These are phyloP conservation scores for Synaphobranchus kaupii DNA, from an alignment of 2,797 vertebrate species.

Conservation along the genomic window DNA sequence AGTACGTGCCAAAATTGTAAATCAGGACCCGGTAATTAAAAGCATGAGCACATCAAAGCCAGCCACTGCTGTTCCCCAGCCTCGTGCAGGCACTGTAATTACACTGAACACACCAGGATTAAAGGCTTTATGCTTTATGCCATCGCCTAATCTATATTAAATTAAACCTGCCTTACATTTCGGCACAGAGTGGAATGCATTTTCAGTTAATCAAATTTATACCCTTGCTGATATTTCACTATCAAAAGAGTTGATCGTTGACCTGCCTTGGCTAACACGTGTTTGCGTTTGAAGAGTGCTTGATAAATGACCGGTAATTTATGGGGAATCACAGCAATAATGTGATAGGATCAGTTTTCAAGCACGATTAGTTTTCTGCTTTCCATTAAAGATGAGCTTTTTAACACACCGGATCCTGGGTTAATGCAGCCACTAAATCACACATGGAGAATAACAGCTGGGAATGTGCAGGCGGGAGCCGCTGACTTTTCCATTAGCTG, in stretches of 20 bases:
- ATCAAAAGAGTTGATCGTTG: not conserved
- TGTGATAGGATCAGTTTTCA: not conserved
- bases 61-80: constrained; percentile 37
- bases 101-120: constrained; percentile 42
- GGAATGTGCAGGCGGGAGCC: not conserved
- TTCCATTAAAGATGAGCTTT: not conserved
- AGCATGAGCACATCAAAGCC: constrained; percentile 29
- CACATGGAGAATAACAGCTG: not conserved
- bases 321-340: not conserved
- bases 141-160: constrained; percentile 51
- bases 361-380: not conserved
- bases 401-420: not conserved
- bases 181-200: constrained; percentile 15
- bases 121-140: constrained; percentile 34
- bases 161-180: constrained; percentile 30
- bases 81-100: constrained; percentile 37
- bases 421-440: not conserved
- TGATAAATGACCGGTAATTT: not conserved
- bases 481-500: not conserved
- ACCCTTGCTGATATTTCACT: not conserved
- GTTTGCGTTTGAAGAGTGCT: not conserved
- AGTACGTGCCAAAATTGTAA: not conserved
- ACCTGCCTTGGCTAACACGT: not conserved
- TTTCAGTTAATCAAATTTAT: not conserved
- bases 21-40: constrained; percentile 35